These are phyloP conservation scores for Micromussa lordhowensis DNA, from an alignment of 92 coral and sea anemone genomes.

Conservation along the genomic window DNA sequence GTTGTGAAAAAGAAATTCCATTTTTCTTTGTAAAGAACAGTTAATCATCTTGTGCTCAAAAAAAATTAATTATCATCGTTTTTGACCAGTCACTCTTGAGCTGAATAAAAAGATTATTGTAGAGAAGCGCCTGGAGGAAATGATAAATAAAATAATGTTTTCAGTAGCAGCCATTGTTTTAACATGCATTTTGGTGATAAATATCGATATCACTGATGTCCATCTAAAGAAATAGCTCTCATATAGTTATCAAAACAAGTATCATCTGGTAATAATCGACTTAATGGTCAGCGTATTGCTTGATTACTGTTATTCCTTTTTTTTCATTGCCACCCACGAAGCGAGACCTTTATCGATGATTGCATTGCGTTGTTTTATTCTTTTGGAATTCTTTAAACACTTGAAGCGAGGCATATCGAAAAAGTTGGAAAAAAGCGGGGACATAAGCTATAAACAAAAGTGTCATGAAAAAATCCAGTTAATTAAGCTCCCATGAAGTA, in stretches of 20 bases:
- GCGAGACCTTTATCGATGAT: not conserved
- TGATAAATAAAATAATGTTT: conserved; percentile 3
- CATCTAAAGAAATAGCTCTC: conserved; percentile 15
- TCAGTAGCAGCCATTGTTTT: not conserved
- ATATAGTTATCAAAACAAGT: conserved; percentile 20
- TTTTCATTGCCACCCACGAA: conserved; percentile 21
- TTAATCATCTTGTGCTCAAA: not conserved
- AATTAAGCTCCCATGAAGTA: not conserved
- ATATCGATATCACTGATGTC: conserved; percentile 14
- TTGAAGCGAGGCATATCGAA: not conserved
- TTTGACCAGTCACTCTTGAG: not conserved
- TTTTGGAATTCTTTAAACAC: not conserved
- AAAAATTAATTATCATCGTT: not conserved
- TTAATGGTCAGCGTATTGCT: not conserved
- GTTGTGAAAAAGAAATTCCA: not conserved
- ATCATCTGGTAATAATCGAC: conserved; percentile 24
- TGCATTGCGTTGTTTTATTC: not conserved
- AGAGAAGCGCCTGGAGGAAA: not conserved
- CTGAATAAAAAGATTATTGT: not conserved
- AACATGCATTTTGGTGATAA: conserved; percentile 18
- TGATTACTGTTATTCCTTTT: not conserved
- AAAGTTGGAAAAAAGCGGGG: not conserved
- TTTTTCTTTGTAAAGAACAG: not conserved
- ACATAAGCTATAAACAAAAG: not conserved
- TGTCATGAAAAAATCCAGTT: conserved; percentile 1